Evolutionary conservation across 2,888 invertebrate species (phyloP).

Genomic region (Carpatolechia fugitivella): DNA sequence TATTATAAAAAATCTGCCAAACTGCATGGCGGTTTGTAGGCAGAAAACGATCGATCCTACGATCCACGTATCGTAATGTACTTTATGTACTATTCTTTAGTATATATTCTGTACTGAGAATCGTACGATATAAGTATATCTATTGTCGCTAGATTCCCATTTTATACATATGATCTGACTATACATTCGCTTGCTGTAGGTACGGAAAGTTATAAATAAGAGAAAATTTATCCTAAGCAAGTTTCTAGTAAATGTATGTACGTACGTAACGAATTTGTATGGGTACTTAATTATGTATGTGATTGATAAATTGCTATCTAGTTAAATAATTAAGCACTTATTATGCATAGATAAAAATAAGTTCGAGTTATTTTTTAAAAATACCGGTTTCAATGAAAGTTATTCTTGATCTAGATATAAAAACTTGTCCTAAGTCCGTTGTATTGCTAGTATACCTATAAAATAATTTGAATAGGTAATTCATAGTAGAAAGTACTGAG

Average conservation of each 20-base stretch:
- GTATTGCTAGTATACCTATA: neutral
- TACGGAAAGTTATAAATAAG: slow-evolving; percentile 1
- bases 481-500: too few relatives aligned
- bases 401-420: slow-evolving; percentile 3
- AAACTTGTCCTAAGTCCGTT: neutral
- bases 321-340: neutral
- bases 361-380: neutral
- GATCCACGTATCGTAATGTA: too few relatives aligned
- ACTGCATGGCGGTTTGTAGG: too few relatives aligned
- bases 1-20: too few relatives aligned
- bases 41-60: too few relatives aligned
- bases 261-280: slow-evolving; percentile 6
- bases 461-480: too few relatives aligned
- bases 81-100: too few relatives aligned
- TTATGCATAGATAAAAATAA: neutral
- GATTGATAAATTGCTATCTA: slow-evolving; percentile 5
- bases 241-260: neutral
- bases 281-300: slow-evolving; percentile 5
- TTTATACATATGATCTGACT: too few relatives aligned
- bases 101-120: too few relatives aligned
- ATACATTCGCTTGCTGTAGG: too few relatives aligned
- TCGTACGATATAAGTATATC: too few relatives aligned
- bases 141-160: too few relatives aligned
- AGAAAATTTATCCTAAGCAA: slow-evolving; percentile 2
- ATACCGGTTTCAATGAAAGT: slow-evolving; percentile 5